Evolutionary conservation across 2,797 vertebrate species (phyloP).

Genomic region (Spheniscus humboldti): DNA sequence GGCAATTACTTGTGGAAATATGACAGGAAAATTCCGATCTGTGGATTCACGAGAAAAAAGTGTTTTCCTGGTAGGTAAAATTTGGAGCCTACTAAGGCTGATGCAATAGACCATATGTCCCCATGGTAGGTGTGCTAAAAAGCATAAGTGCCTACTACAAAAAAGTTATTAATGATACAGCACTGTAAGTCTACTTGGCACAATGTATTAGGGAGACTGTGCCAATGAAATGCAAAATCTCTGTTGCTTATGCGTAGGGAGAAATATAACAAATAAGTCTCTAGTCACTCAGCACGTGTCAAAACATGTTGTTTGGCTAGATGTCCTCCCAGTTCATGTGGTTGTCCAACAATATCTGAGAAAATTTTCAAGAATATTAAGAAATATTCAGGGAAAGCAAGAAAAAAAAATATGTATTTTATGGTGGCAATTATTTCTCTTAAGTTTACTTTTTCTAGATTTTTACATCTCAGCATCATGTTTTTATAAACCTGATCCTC

Average conservation of each 20-base stretch:
- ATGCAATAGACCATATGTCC: background rate
- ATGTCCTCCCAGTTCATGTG: background rate
- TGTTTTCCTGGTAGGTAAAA: background rate
- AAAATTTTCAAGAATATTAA: background rate
- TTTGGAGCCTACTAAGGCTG: background rate
- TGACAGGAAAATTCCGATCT: background rate
- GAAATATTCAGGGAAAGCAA: background rate
- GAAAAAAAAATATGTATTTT: background rate
- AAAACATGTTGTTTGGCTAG: background rate
- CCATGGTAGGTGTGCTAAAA: background rate
- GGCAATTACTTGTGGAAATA: background rate
- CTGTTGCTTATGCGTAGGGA: background rate
- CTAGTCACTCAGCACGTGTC: background rate
- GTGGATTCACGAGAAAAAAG: background rate
- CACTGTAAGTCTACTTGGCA: background rate
- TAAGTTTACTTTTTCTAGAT: background rate
- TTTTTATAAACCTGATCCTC: background rate
- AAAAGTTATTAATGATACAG: background rate
- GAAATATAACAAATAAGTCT: background rate
- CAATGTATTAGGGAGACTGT: background rate
- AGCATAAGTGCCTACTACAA: background rate
- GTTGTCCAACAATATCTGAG: background rate
- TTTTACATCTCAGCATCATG: background rate
- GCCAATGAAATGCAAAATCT: background rate
- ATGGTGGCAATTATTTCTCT: background rate